These are phyloP conservation scores for Virgularia gustaviana DNA, from an alignment of 92 coral and sea anemone genomes.

Conservation along the genomic window DNA sequence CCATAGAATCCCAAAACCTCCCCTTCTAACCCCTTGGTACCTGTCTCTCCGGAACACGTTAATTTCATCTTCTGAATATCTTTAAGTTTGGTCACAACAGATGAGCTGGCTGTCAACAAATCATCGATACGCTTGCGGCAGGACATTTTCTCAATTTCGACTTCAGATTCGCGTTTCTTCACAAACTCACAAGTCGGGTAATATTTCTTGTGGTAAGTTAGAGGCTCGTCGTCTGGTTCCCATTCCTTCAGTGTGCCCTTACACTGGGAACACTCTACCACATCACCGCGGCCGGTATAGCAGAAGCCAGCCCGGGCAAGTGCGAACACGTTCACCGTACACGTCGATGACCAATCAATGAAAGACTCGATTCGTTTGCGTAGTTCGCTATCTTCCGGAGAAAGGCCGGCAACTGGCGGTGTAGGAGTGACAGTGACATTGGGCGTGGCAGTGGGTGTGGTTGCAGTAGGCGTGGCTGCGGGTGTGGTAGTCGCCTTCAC, in stretches of 20 bases:
- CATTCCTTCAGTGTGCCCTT: conserved; percentile 93
- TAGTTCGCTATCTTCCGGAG: conserved; percentile 63
- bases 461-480: conserved; percentile 56
- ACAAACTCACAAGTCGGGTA: conserved; percentile 88
- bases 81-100: conserved; percentile 69
- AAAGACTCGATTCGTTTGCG: conserved; percentile 84
- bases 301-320: conserved; percentile 96
- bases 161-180: conserved; percentile 49
- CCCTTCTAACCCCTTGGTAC: background rate
- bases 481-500: conserved; percentile 43
- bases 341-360: conserved; percentile 91
- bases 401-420: background rate
- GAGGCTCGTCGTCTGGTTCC: conserved; percentile 83
- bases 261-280: conserved; percentile 92
- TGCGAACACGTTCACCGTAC: conserved; percentile 91
- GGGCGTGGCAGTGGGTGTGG: conserved; percentile 42
- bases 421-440: conserved; percentile 32
- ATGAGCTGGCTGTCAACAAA: conserved; percentile 70
- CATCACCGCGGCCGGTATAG: conserved; percentile 92
- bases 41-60: conserved; percentile 18
- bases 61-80: conserved; percentile 49
- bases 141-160: conserved; percentile 47
- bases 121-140: conserved; percentile 72
- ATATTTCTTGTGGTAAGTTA: conserved; percentile 76
- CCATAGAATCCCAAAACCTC: background rate